Evolutionary conservation across 2,797 vertebrate genomes (phyloP).

Genomic region (Centropyge bicolor): DNA sequence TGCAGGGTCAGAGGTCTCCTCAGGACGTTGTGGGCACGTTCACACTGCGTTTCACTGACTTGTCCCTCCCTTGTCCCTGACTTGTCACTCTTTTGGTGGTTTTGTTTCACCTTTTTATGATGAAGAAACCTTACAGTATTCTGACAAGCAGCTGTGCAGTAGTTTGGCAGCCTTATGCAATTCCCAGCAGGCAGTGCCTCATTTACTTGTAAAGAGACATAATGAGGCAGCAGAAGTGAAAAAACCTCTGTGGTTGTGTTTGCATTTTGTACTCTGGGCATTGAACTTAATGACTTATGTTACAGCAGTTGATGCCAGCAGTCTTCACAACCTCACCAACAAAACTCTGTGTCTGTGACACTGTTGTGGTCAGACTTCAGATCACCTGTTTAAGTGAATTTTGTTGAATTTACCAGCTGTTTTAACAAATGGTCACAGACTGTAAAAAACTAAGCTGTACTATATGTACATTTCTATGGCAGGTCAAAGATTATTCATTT

Average conservation of each 20-base stretch:
- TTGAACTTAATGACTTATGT: background rate
- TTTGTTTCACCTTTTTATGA: background rate
- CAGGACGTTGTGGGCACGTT: background rate
- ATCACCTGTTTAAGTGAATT: no score
- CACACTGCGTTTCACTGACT: background rate
- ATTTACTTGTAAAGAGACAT: background rate
- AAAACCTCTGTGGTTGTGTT: constrained; percentile 1
- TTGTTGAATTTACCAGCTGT: no score
- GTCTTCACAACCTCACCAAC: background rate
- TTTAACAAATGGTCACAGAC: background rate
- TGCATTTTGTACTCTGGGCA: background rate
- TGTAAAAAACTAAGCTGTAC: background rate
- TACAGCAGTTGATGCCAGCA: background rate
- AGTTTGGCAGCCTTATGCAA: background rate
- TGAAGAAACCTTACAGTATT: background rate
- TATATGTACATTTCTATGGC: constrained; percentile 1
- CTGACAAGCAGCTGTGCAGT: no score
- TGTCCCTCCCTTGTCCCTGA: no score
- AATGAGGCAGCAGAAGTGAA: background rate
- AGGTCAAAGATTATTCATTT: constrained; percentile 11
- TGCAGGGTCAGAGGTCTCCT: background rate
- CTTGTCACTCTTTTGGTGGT: background rate
- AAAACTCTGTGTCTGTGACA: background rate
- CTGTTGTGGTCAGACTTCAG: no score
- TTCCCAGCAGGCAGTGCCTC: background rate